These are phyloP conservation scores for Stegodyphus dumicola DNA, from an alignment of 1,140 invertebrate species.

Conservation along the genomic window DNA sequence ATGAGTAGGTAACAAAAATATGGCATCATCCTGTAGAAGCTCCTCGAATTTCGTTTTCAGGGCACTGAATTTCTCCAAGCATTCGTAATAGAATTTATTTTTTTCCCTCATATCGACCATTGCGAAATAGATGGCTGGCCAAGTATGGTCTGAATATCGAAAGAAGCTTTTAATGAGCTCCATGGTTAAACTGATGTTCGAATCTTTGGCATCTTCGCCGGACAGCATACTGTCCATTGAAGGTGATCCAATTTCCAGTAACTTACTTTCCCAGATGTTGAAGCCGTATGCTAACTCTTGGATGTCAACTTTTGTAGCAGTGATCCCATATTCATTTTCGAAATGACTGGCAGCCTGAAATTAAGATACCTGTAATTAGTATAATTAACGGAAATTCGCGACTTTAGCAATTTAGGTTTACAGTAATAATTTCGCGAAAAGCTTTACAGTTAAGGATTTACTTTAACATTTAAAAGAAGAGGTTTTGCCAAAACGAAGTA, in stretches of 20 bases:
- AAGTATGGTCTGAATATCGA: neutral
- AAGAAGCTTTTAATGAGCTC: slow-evolving; percentile 2
- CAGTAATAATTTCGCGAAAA: too few species aligned
- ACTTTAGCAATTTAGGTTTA: too few species aligned
- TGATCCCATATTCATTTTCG: neutral
- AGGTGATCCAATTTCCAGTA: neutral
- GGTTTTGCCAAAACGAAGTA: too few species aligned
- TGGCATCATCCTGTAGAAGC: neutral
- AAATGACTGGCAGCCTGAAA: slow-evolving; percentile 11
- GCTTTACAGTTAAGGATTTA: too few species aligned
- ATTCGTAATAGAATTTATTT: slow-evolving; percentile 3
- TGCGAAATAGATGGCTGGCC: neutral
- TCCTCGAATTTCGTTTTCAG: neutral
- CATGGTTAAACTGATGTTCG: neutral
- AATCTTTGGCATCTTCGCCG: neutral
- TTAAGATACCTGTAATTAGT: neutral
- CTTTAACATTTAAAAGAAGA: too few species aligned
- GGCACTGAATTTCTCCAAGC: neutral
- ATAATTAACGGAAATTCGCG: too few species aligned
- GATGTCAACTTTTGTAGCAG: neutral
- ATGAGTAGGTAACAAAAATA: slow-evolving; percentile 1
- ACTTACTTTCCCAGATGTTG: neutral
- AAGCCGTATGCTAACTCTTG: neutral
- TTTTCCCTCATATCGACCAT: neutral
- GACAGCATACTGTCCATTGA: neutral